A percentile compares a stretch with the other conserved stretches of the same genome.
These are phyloP conservation scores for Cyprinodon variegatus DNA, from an alignment of 2,113 vertebrate genomes.

Conservation along the genomic window DNA sequence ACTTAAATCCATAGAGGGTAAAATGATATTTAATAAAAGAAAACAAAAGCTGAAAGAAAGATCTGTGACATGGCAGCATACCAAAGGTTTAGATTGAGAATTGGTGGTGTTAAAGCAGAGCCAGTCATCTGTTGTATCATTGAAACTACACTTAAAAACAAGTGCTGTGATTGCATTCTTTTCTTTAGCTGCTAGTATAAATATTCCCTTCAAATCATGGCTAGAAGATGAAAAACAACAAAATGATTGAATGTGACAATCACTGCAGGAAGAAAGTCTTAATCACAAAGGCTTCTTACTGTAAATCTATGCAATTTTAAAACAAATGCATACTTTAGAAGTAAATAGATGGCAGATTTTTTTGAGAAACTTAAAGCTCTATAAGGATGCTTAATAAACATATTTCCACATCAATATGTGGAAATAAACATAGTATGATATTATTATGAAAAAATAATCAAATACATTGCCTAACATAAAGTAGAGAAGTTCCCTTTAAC, in stretches of 20 bases:
- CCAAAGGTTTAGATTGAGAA: not conserved
- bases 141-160: conserved; percentile 10
- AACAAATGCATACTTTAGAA: not conserved
- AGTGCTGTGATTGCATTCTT: not conserved
- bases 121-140: not conserved
- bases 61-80: not conserved
- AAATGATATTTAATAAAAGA: not conserved
- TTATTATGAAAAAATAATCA: not conserved
- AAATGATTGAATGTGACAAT: conserved; percentile 37
- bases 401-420: not conserved
- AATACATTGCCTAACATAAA: not conserved
- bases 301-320: conserved; percentile 8
- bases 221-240: conserved; percentile 27
- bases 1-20: not conserved
- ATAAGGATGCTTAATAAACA: not conserved
- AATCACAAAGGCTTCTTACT: not conserved
- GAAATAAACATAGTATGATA: not conserved
- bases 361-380: not conserved
- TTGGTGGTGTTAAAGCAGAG: not conserved
- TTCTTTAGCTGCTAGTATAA: conserved; percentile 8
- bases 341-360: too few species aligned
- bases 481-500: conserved; percentile 1
- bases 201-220: conserved; percentile 26
- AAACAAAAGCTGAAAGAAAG: not conserved
- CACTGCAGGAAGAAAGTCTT: conserved; percentile 11